Percentiles rank a stretch among this genome's conserved stretches.
These are phyloP conservation scores for Rallus crepitans DNA, from an alignment of 2,797 vertebrate genomes.

Conservation along the genomic window DNA sequence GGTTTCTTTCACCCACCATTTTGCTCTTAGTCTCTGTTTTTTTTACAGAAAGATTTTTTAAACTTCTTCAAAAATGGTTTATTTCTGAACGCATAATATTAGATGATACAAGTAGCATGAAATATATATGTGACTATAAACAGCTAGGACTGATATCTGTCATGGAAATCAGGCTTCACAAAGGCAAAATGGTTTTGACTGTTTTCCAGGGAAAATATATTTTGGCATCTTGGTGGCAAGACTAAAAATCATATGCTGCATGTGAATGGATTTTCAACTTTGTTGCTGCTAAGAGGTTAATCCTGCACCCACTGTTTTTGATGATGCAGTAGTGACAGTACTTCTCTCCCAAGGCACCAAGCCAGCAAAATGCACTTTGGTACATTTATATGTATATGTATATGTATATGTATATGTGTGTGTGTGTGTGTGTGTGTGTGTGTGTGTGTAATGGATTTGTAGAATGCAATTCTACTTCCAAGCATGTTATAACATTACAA, in stretches of 20 bases:
- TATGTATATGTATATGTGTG: too few relatives aligned
- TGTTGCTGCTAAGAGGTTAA: neutral
- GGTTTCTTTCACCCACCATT: neutral
- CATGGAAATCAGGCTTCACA: neutral
- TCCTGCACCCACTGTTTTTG: neutral
- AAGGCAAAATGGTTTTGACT: neutral
- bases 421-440: too few relatives aligned
- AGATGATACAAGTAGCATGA: neutral
- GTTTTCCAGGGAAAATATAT: neutral
- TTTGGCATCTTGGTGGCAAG: neutral
- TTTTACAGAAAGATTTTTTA: neutral
- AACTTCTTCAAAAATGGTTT: neutral
- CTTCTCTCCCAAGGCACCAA: neutral
- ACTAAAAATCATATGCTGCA: neutral
- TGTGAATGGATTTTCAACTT: accelerated
- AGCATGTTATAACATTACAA: neutral
- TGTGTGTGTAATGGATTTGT: neutral
- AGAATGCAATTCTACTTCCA: neutral
- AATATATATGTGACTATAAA: neutral
- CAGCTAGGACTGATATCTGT: neutral
- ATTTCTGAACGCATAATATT: neutral
- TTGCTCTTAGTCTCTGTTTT: neutral
- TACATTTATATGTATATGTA: neutral
- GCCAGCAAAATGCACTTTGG: neutral
- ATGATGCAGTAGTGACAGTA: neutral